A percentile compares a stretch with the other conserved stretches of the same genome.
Conservation (phyloP, 30 jellyfish, hydroid and myxozoan species). For the Sanderia malayensis region DNA sequence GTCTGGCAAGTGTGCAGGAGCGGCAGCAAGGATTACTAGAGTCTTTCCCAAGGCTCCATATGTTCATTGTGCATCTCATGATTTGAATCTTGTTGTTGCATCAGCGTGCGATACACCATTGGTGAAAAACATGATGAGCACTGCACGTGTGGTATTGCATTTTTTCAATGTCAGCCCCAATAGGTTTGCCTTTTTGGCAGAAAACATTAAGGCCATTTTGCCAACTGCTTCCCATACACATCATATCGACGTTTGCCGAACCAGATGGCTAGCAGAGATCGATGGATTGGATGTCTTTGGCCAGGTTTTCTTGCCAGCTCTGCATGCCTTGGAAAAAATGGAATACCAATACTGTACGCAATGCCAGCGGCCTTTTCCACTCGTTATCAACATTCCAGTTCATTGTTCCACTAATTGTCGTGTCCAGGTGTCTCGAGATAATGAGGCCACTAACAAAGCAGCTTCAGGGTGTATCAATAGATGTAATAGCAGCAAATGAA, state of each 20-base stretch:
- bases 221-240: conserved; percentile 15
- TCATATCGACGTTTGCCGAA: conserved; percentile 36
- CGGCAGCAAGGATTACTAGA: no score
- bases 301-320: conserved; percentile 21
- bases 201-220: neutral
- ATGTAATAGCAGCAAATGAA: conserved; percentile 5
- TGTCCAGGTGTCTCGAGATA: conserved; percentile 20
- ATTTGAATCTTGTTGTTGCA: no score
- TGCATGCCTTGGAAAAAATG: conserved; percentile 43
- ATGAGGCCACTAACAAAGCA: conserved; percentile 31
- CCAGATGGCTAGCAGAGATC: conserved; percentile 51
- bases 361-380: conserved; percentile 32
- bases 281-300: conserved; percentile 55
- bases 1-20: no score
- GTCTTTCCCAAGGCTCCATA: no score
- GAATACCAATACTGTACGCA: conserved; percentile 33
- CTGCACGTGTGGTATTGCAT: neutral
- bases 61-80: no score
- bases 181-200: neutral
- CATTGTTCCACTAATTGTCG: conserved; percentile 21
- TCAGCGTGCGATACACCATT: neutral
- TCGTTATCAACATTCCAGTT: conserved; percentile 33
- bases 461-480: conserved; percentile 27
- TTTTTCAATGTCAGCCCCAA: conserved; percentile 17
- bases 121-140: conserved; percentile 30